Conservation (phyloP, 2,113 vertebrate genomes). For the Carollia perspicillata region DNA sequence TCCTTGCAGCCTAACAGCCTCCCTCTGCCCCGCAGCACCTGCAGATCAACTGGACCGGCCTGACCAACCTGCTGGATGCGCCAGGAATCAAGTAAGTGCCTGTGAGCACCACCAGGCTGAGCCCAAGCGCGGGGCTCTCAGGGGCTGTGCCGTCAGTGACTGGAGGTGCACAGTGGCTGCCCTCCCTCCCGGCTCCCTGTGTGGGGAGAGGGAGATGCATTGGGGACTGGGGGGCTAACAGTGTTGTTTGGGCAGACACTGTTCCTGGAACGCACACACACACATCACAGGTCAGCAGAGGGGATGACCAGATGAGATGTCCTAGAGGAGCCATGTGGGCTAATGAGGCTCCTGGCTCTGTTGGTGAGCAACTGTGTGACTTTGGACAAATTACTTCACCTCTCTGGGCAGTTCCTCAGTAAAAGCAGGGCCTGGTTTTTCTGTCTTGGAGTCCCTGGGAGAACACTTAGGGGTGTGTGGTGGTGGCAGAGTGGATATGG, state of each 20-base stretch:
- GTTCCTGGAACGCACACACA: background rate
- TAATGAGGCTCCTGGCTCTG: background rate
- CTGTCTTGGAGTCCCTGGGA: background rate
- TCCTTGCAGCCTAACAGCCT: background rate
- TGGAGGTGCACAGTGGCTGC: accelerated
- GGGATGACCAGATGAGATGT: background rate
- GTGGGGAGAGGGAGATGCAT: background rate
- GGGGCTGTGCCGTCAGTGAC: background rate
- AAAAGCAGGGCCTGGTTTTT: background rate
- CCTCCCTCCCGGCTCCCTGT: background rate
- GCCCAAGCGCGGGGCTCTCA: accelerated
- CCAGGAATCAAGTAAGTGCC: slow-evolving; percentile 90
- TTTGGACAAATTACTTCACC: background rate
- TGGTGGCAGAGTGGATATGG: background rate
- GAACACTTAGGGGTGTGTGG: background rate
- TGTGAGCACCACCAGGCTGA: background rate
- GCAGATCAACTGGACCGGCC: slow-evolving; percentile 95
- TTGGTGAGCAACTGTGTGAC: background rate
- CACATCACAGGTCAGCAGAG: accelerated
- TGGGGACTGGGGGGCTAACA: background rate
- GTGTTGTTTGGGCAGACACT: background rate
- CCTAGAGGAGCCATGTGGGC: accelerated
- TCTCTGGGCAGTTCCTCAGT: background rate
- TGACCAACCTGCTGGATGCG: slow-evolving; percentile 92
- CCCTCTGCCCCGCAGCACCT: slow-evolving; percentile 79